A percentile compares a stretch with the other conserved stretches of the same genome.
These are phyloP conservation scores for Gymnopithys bicolor DNA, from an alignment of 2,797 vertebrate species.

Conservation along the genomic window DNA sequence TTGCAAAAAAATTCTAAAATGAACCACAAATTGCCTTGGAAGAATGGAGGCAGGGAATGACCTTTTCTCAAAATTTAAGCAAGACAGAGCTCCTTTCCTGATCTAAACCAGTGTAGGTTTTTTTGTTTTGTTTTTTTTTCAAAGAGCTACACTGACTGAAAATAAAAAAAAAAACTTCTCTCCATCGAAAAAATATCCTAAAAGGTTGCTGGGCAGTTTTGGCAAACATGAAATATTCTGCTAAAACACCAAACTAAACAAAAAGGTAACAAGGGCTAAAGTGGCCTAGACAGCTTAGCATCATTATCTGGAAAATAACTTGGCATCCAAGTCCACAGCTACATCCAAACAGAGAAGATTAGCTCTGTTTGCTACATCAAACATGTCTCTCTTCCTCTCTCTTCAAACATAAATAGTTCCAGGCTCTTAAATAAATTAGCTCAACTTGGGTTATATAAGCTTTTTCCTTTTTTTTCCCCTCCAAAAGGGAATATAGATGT, in stretches of 20 bases:
- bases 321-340: constrained; percentile 28
- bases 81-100: background rate
- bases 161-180: constrained; percentile 63
- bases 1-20: background rate
- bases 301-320: constrained; percentile 59
- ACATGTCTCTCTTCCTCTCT: constrained; percentile 15
- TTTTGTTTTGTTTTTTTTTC: background rate
- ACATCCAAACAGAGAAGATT: constrained; percentile 47
- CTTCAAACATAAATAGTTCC: constrained; percentile 39
- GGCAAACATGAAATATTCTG: constrained; percentile 48
- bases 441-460: constrained; percentile 16
- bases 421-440: constrained; percentile 48
- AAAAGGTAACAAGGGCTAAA: constrained; percentile 40
- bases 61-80: background rate
- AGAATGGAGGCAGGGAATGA: background rate
- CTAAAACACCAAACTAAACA: constrained; percentile 52
- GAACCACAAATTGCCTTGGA: background rate
- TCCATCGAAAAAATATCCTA: constrained; percentile 66
- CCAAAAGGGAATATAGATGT: constrained; percentile 2
- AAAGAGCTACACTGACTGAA: constrained; percentile 37
- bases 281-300: constrained; percentile 21
- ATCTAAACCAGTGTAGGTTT: background rate
- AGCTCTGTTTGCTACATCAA: constrained; percentile 57
- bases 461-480: constrained; percentile 43
- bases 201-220: constrained; percentile 53